These are phyloP conservation scores for Euzophera pinguis DNA, from an alignment of 2,888 invertebrate species.

Conservation along the genomic window DNA sequence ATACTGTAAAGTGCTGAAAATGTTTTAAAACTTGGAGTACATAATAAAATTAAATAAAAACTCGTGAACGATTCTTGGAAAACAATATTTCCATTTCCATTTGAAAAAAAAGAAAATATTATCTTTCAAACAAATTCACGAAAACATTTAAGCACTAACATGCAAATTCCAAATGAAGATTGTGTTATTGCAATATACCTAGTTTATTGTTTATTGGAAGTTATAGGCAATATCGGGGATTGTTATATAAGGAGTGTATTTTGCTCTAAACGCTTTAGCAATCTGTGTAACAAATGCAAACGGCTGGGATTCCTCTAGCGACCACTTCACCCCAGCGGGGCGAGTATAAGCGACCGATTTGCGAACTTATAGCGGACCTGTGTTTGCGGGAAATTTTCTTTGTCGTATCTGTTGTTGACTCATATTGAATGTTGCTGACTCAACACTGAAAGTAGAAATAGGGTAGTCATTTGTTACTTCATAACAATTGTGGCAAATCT, in stretches of 20 bases:
- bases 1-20: too few relatives aligned
- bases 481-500: too few relatives aligned
- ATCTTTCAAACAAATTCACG: too few relatives aligned
- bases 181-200: too few relatives aligned
- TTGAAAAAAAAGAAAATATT: too few relatives aligned
- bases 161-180: too few relatives aligned
- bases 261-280: conserved; percentile 30
- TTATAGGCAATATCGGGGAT: conserved; percentile 27
- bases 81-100: too few relatives aligned
- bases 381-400: conserved; percentile 16
- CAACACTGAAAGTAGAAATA: not conserved
- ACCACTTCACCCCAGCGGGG: conserved; percentile 24
- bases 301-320: conserved; percentile 25
- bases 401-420: not conserved
- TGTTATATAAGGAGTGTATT: conserved; percentile 22
- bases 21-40: too few relatives aligned
- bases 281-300: conserved; percentile 44
- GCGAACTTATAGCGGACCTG: conserved; percentile 27
- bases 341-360: conserved; percentile 32
- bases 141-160: too few relatives aligned
- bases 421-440: not conserved
- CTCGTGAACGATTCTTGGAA: too few relatives aligned
- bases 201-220: conserved; percentile 24
- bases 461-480: too few relatives aligned
- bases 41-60: too few relatives aligned